Percentiles rank a stretch among this genome's conserved stretches.
These are phyloP conservation scores for Diploptera punctata DNA, from an alignment of 2,888 invertebrate genomes.

Conservation along the genomic window DNA sequence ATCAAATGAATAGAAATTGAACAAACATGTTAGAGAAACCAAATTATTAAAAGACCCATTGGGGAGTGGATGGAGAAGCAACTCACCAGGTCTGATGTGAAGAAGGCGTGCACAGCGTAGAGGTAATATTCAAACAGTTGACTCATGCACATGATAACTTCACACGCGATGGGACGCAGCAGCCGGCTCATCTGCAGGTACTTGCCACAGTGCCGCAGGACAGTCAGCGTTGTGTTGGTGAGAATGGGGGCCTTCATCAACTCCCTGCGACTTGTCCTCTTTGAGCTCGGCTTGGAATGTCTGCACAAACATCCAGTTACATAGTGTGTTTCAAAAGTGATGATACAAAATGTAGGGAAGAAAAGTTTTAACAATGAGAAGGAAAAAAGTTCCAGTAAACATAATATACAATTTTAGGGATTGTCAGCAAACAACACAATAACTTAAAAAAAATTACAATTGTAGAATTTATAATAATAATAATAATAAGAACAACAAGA, in stretches of 20 bases:
- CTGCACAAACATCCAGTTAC: too few species aligned
- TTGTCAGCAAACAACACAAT: too few species aligned
- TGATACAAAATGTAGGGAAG: too few species aligned
- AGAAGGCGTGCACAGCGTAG: slow-evolving; percentile 86
- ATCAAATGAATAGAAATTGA: neutral
- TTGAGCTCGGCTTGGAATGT: slow-evolving; percentile 21
- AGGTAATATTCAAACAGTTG: slow-evolving; percentile 95
- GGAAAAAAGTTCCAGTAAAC: too few species aligned
- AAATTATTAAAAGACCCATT: too few species aligned
- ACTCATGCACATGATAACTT: slow-evolving; percentile 89
- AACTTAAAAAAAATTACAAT: too few species aligned
- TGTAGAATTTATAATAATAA: too few species aligned
- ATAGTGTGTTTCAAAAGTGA: too few species aligned
- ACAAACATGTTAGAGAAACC: neutral
- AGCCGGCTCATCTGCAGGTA: slow-evolving; percentile 93
- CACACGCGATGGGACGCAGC: slow-evolving; percentile 86
- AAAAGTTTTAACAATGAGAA: too few species aligned
- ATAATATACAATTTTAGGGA: too few species aligned
- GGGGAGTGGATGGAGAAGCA: too few species aligned
- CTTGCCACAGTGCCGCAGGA: slow-evolving; percentile 86
- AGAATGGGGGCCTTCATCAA: slow-evolving; percentile 65
- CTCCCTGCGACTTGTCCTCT: slow-evolving; percentile 19
- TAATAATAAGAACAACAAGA: too few species aligned
- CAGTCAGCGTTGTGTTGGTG: slow-evolving; percentile 91
- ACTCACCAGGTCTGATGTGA: slow-evolving; percentile 75